Evolutionary conservation across 2,113 vertebrate genomes (phyloP).

Genomic region (Carettochelys insculpta): DNA sequence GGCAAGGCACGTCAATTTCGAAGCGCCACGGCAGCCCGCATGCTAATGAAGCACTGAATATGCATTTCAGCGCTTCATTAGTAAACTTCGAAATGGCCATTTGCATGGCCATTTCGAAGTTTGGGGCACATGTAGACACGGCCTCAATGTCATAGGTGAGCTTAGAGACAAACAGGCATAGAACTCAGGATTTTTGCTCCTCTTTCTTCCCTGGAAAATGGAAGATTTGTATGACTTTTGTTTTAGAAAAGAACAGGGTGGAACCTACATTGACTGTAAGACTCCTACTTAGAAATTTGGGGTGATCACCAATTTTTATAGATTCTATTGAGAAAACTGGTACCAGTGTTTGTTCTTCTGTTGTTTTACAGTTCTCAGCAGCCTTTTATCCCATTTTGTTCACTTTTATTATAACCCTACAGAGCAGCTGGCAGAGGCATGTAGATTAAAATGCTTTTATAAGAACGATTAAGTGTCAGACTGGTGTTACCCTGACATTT

Average conservation of each 20-base stretch:
- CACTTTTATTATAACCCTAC: conserved; percentile 52
- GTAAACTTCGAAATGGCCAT: no score
- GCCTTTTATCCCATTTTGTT: conserved; percentile 14
- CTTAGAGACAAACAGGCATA: conserved; percentile 21
- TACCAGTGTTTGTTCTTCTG: conserved; percentile 40
- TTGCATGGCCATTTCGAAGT: no score
- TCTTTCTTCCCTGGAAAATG: conserved; percentile 35
- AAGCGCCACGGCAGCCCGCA: no score
- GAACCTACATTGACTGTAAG: conserved; percentile 56
- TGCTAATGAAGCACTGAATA: no score
- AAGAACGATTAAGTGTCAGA: conserved; percentile 62
- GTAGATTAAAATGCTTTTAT: conserved; percentile 59
- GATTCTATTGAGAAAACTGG: conserved; percentile 53
- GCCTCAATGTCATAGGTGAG: background rate
- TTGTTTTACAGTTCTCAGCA: conserved; percentile 6
- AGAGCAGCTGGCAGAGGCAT: conserved; percentile 59
- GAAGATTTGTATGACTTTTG: conserved; percentile 55
- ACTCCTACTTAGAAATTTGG: conserved; percentile 49
- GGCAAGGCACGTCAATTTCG: no score
- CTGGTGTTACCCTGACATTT: conserved; percentile 62
- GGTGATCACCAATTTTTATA: conserved; percentile 60
- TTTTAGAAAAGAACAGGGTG: conserved; percentile 56
- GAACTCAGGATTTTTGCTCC: conserved; percentile 28
- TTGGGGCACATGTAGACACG: no score
- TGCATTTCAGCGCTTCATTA: no score